Evolutionary conservation across 2,797 vertebrate species (phyloP), one percentile per base, ranked within the genome.

Genomic region (Pygocentrus nattereri): DNA sequence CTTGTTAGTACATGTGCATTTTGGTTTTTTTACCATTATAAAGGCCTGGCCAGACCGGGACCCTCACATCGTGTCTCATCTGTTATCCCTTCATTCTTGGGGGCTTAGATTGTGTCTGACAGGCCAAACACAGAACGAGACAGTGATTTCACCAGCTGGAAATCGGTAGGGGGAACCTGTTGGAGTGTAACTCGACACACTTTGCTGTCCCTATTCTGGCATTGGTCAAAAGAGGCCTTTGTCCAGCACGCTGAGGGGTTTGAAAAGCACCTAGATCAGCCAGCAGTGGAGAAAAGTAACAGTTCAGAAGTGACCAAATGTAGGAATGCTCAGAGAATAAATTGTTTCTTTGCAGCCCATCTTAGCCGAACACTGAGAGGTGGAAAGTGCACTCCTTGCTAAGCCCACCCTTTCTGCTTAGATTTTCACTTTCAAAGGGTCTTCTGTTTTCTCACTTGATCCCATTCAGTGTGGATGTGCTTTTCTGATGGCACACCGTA

Each of bases 111-210:
- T 68, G 64, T 76, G 80, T 79, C 76, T 25, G 56, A 49, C 77
- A 41, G 70, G 75, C 72, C 69, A 77, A 68, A 82, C 80, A 78
- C 64, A 77, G 16, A 89, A 81, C 75, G 77, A 79, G 87, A 91
- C 88, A 83, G 78, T 79, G 87, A 90, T 90, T 92, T 86, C 79
- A 82, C 80, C 77, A 47, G 86, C 86, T 85, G 69, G 73, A 88
- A 85, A 81, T 79, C 85, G 82, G 79, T 88, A 89, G 72, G 79
- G 76, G 85, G 87, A 90, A 89, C 80, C 74, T 84, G 81, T 87
- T 86, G 81, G 81, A 83, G 88, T 91, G 93, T 93, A 93, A 94
- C 90, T 85, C 12, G 84, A 94, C 87, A 89, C 92, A 92, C 88
- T 85, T 91, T 83, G 50, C 73, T 41, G 58, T 87, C 76, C 80